Evolutionary conservation across 2,113 vertebrate species (phyloP).

Genomic region (Cricetomys ansorgei): DNA sequence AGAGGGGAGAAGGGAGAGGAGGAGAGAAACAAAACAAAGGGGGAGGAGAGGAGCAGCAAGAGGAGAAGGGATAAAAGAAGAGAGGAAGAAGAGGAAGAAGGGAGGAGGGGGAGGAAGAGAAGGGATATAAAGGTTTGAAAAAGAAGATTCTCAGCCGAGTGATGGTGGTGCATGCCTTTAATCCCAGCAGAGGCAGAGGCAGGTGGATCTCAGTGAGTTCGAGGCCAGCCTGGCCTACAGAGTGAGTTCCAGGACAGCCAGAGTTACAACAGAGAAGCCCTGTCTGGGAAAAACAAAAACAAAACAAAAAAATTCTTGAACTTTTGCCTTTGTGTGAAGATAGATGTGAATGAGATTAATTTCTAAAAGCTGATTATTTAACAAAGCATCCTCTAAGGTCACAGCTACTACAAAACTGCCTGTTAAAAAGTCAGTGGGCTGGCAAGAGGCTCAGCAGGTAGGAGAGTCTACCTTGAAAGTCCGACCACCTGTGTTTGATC

Average conservation of each 20-base stretch:
- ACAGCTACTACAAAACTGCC: neutral
- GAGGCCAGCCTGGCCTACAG: too few species aligned
- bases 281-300: too few species aligned
- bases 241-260: too few species aligned
- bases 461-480: neutral
- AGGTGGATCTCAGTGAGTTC: too few species aligned
- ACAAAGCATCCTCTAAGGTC: neutral
- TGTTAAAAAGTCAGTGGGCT: neutral
- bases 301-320: too few species aligned
- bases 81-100: too few species aligned
- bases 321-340: neutral
- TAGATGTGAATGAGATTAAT: neutral
- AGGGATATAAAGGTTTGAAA: neutral
- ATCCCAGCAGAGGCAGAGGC: too few species aligned
- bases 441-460: neutral
- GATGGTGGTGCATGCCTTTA: too few species aligned
- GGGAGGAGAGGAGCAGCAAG: neutral
- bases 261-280: too few species aligned
- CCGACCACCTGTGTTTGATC: neutral
- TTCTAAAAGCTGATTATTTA: slow-evolving; percentile 40
- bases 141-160: neutral
- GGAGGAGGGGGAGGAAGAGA: too few species aligned
- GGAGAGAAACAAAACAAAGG: too few species aligned
- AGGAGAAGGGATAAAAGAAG: neutral
- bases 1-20: neutral